phyloP scores from a whole-genome alignment of 2,113 vertebrate species.

The Bubo bubo region DNA sequence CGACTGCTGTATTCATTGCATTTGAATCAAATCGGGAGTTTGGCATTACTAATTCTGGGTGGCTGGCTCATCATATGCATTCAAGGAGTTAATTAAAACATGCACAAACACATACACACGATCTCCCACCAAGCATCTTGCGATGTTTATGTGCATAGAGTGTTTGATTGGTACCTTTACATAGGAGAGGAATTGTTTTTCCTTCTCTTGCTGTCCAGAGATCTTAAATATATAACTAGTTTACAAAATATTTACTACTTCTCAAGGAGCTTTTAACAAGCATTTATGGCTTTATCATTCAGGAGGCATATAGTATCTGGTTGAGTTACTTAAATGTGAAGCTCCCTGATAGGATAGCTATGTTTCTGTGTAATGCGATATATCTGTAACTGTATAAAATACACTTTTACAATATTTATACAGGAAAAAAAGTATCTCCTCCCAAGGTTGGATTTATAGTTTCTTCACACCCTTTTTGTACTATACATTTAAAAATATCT shows the following conservation, averaged over 20 bases:
- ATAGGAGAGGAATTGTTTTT: conserved; percentile 39
- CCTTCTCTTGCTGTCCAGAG: conserved; percentile 29
- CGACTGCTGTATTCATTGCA: conserved; percentile 39
- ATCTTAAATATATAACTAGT: conserved; percentile 55
- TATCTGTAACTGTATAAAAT: conserved; percentile 18
- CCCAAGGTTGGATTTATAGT: conserved; percentile 13
- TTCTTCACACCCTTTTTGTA: conserved; percentile 4
- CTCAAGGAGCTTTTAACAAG: conserved; percentile 58
- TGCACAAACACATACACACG: conserved; percentile 53
- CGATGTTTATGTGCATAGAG: conserved; percentile 37
- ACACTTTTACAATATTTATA: neutral
- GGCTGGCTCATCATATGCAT: conserved; percentile 51
- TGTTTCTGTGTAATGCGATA: neutral
- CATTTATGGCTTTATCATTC: conserved; percentile 21
- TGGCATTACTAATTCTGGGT: conserved; percentile 69
- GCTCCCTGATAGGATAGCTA: conserved; percentile 16
- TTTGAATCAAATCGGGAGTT: conserved; percentile 64
- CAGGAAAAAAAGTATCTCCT: neutral
- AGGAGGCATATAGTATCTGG: conserved; percentile 12
- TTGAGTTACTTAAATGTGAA: conserved; percentile 29
- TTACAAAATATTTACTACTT: conserved; percentile 65
- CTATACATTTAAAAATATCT: neutral
- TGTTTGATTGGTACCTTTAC: conserved; percentile 56
- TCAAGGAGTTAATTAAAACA: conserved; percentile 73
- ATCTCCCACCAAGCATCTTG: conserved; percentile 53